These are phyloP conservation scores for Cephus spinipes DNA, from an alignment of 2,888 invertebrate species.

Conservation along the genomic window DNA sequence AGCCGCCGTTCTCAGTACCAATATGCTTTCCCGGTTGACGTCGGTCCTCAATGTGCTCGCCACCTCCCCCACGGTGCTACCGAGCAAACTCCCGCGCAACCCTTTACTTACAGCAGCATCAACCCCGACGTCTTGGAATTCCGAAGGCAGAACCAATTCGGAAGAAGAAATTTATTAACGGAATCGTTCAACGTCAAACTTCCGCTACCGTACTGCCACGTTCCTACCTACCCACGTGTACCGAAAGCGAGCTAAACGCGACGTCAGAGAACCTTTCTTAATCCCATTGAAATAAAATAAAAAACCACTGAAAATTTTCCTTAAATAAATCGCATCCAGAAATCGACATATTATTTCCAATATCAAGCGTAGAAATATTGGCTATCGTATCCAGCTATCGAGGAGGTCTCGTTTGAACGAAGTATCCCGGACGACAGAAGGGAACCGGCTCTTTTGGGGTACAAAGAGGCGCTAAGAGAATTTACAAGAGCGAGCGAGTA, in stretches of 20 bases:
- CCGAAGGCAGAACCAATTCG: slow-evolving; percentile 5
- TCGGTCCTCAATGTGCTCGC: background rate
- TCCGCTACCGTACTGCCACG: background rate
- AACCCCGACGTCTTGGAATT: background rate
- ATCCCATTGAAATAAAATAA: too few species aligned
- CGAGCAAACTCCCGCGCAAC: background rate
- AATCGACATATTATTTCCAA: background rate
- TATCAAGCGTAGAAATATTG: background rate
- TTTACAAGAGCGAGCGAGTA: too few species aligned
- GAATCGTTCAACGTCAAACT: slow-evolving; percentile 8
- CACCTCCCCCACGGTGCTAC: background rate
- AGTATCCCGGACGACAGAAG: background rate
- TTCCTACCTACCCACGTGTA: too few species aligned
- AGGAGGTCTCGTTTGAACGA: background rate
- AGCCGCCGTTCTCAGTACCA: slow-evolving; percentile 49
- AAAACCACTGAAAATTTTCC: too few species aligned
- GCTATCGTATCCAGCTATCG: background rate
- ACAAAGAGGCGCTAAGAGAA: background rate
- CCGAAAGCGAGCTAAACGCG: too few species aligned
- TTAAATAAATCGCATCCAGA: too few species aligned
- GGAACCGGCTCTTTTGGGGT: background rate
- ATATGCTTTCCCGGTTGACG: slow-evolving; percentile 39
- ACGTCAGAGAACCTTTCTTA: too few species aligned
- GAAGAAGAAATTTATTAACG: slow-evolving; percentile 8
- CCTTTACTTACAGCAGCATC: too few species aligned